Evolutionary conservation across 2,797 vertebrate species (phyloP).

Genomic region (Notolabrus celidotus): DNA sequence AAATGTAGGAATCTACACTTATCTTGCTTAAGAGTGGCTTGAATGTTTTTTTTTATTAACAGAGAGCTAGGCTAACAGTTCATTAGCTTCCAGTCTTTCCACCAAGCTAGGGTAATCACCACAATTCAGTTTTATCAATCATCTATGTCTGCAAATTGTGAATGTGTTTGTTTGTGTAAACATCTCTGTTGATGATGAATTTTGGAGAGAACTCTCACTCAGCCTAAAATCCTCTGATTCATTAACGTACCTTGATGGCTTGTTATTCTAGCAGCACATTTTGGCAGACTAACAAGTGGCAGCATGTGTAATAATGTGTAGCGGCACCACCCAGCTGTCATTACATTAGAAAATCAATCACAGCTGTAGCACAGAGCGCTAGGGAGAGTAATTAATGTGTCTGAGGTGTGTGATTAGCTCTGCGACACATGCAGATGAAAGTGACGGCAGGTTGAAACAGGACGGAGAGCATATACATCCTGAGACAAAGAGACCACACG

Average conservation of each 20-base stretch:
- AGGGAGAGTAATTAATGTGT: slow-evolving; percentile 24
- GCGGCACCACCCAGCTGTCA: slow-evolving; percentile 12
- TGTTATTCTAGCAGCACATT: background rate
- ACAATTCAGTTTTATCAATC: too few species aligned
- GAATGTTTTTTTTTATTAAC: background rate
- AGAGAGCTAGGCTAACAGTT: too few species aligned
- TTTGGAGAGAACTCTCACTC: background rate
- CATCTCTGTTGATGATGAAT: background rate
- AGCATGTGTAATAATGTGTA: slow-evolving; percentile 2
- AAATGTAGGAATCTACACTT: background rate
- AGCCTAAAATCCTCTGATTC: background rate
- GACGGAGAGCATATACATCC: slow-evolving; percentile 1
- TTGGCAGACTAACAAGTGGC: slow-evolving; percentile 5
- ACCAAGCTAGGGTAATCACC: background rate
- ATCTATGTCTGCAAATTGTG: too few species aligned
- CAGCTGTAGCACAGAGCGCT: slow-evolving; percentile 4
- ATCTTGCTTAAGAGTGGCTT: background rate
- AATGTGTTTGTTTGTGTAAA: background rate
- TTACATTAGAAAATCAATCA: slow-evolving; percentile 24
- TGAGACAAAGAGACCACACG: background rate
- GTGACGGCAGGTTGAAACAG: slow-evolving; percentile 21
- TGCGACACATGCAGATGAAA: slow-evolving; percentile 25
- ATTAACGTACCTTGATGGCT: background rate
- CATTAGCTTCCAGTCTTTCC: too few species aligned
- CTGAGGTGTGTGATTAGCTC: slow-evolving; percentile 30